Evolutionary conservation across 2,888 invertebrate species (phyloP).

Genomic region (Nephrotoma guestfalica): DNA sequence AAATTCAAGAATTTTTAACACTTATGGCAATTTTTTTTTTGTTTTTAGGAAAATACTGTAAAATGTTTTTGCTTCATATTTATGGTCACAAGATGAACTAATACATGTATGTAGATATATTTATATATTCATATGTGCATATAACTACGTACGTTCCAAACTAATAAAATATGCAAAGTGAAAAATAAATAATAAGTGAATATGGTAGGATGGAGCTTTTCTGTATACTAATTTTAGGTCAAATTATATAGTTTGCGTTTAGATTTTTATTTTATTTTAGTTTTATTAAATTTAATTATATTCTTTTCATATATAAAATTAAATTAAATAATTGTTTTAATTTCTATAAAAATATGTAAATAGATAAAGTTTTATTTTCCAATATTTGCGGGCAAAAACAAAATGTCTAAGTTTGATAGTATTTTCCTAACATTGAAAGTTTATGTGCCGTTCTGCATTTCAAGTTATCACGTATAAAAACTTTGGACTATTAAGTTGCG

Average conservation of each 20-base stretch:
- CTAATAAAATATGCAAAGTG: background rate
- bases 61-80: background rate
- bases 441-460: background rate
- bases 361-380: background rate
- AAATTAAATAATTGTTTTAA: background rate
- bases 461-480: background rate
- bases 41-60: background rate
- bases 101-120: background rate
- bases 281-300: background rate
- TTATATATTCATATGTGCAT: background rate
- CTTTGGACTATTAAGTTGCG: background rate
- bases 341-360: background rate
- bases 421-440: background rate
- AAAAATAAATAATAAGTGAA: background rate
- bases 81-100: background rate
- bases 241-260: background rate
- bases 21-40: background rate
- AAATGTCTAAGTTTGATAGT: background rate
- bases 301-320: background rate
- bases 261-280: background rate
- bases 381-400: background rate
- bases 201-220: background rate
- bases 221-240: background rate
- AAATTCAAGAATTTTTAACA: background rate
- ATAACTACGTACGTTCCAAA: background rate